Evolutionary conservation across 2,797 vertebrate genomes (phyloP).

Genomic region (Epinephelus coioides): DNA sequence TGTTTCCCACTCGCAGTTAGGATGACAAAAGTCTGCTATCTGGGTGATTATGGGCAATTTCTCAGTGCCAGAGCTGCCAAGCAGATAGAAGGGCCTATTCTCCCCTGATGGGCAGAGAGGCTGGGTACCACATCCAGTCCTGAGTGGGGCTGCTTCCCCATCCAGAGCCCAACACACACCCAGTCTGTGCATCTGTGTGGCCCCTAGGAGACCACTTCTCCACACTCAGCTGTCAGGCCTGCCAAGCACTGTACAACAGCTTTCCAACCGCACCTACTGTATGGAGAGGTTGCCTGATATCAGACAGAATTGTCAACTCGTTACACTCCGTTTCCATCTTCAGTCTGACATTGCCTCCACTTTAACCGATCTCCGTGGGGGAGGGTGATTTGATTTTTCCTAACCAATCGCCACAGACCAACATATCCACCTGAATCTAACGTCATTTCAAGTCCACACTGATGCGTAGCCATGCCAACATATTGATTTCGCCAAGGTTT

Average conservation of each 20-base stretch:
- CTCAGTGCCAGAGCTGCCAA: constrained; percentile 85
- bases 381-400: too few species aligned
- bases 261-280: constrained; percentile 63
- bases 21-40: constrained; percentile 88
- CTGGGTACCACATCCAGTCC: constrained; percentile 75
- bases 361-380: too few species aligned
- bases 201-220: constrained; percentile 81
- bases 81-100: constrained; percentile 81
- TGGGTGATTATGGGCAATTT: constrained; percentile 89
- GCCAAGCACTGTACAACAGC: constrained; percentile 66
- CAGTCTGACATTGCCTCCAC: too few species aligned
- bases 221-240: constrained; percentile 79
- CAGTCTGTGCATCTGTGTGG: constrained; percentile 54
- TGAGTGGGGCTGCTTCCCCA: constrained; percentile 69
- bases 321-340: too few species aligned
- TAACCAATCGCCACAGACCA: too few species aligned
- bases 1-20: constrained; percentile 83
- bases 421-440: too few species aligned
- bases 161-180: constrained; percentile 71
- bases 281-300: too few species aligned
- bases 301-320: too few species aligned
- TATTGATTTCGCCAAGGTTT: too few species aligned
- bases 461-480: too few species aligned
- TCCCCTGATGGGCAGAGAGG: constrained; percentile 84
- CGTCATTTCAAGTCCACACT: too few species aligned